Base-by-base conservation (phyloP, 2,888 invertebrate genomes). In the Polyploca ridens region DNA sequence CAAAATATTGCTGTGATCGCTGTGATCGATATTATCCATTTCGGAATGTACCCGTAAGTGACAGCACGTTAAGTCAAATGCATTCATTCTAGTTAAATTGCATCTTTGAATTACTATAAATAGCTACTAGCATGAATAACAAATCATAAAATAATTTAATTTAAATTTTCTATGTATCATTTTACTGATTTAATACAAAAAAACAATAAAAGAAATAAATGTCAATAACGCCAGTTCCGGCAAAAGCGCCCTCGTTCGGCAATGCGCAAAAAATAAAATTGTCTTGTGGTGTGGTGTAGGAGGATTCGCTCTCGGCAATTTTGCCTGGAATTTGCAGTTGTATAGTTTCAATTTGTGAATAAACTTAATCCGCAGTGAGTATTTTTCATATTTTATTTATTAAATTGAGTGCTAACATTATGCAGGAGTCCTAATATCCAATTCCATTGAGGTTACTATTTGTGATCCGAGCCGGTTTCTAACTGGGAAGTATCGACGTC, bases 281-380 rank as follows among this genome's bases (percentile, higher is more conserved):
- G 90, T 90, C 91, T 90, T 91, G 90, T 90, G 89, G 88, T 91
- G 87, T 82, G 84, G 86, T 88, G 83, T 79, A 78, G 81, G 78
- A 85, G 83, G 82, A 85, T 78, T 81, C 71, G 76, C 79, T 77
- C 75, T 82, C 71, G 83, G 83, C 84, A 81, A 86, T 86, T 86
- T 61, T 87, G 85, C 83, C 85, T 83, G 77, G 83, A 88, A 87
- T 89, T 87, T 77, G 71, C 81, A 82, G 82, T 89, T 83, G 81
- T 77, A 78, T 87, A 82, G 82, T 83, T 84, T 81, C 78, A 80
- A 81, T 87, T 87, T 85, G 85, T 88, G 83, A 87, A 82, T 79
- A 78, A 82, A 83, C 81, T 75, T 79, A 85, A 83, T 71, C 75
- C 72, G 78, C 80, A 86, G 92, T 93, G 79, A 93, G 93, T 92